Conservation (phyloP, 2,888 invertebrate genomes). For the Bibio marci region DNA sequence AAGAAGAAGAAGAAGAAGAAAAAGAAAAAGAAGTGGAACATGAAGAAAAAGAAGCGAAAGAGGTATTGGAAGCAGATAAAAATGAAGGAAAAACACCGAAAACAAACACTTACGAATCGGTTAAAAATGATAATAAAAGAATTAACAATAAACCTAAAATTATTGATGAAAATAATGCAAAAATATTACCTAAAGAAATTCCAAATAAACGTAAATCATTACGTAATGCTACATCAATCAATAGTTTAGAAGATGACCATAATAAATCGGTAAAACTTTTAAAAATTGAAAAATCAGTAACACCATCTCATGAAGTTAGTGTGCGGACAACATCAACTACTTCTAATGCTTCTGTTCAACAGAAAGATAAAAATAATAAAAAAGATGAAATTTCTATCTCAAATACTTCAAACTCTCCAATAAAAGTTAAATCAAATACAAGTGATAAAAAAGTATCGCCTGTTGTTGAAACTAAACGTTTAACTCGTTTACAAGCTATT, state of each 20-base stretch:
- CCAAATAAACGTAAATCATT: constrained; percentile 5
- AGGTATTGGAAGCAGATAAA: background rate
- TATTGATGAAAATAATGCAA: constrained; percentile 6
- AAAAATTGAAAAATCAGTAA: too few species aligned
- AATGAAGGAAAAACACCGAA: constrained; percentile 12
- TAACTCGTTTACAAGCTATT: constrained; percentile 1
- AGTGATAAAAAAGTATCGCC: constrained; percentile 10
- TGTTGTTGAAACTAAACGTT: constrained; percentile 11
- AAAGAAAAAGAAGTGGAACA: constrained; percentile 2
- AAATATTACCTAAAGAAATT: background rate
- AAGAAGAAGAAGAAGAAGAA: constrained; percentile 3
- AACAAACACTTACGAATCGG: constrained; percentile 7
- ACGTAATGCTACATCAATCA: background rate
- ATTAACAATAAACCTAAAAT: constrained; percentile 1
- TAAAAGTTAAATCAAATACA: background rate
- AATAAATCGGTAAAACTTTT: background rate
- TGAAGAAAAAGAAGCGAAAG: background rate
- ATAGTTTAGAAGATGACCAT: background rate
- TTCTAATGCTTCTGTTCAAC: background rate
- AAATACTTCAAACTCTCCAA: background rate
- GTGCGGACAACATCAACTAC: too few species aligned
- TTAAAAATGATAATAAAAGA: constrained; percentile 1
- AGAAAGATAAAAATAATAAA: background rate
- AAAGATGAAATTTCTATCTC: background rate
- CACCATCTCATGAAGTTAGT: too few species aligned